A percentile compares a stretch with the other conserved stretches of the same genome.
These are phyloP conservation scores for Drosophila obscura DNA, from an alignment of 1,140 invertebrate genomes.

Conservation along the genomic window DNA sequence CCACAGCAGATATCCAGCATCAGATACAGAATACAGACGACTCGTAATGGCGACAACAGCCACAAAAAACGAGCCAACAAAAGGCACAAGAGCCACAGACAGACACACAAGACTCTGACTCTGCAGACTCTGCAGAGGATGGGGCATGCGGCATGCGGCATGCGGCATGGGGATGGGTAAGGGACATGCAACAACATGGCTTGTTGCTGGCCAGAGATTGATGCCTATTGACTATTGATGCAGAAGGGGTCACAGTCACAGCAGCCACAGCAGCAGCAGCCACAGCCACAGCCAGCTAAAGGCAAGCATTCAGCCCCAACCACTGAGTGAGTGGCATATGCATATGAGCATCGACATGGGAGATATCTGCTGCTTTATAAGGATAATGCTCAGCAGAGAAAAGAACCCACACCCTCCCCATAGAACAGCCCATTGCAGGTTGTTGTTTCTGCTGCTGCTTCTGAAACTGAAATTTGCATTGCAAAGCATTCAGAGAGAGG, in stretches of 20 bases:
- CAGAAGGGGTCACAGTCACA: constrained; percentile 31
- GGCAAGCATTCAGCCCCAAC: neutral
- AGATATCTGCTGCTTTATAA: constrained; percentile 54
- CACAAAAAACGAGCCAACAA: constrained; percentile 21
- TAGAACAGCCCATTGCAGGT: constrained; percentile 52
- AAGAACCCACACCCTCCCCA: neutral
- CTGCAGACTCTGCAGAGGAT: neutral
- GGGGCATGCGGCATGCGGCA: too few species aligned
- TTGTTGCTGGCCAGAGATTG: constrained; percentile 66
- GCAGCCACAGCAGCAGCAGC: neutral
- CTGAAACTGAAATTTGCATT: constrained; percentile 64
- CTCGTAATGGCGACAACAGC: constrained; percentile 77
- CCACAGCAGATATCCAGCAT: constrained; percentile 76
- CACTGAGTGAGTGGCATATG: constrained; percentile 70
- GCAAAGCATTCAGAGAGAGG: constrained; percentile 43
- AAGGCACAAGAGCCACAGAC: constrained; percentile 10
- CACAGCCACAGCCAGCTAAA: neutral
- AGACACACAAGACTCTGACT: too few species aligned
- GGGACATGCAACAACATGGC: constrained; percentile 70
- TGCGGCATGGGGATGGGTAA: constrained; percentile 2
- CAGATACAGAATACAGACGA: constrained; percentile 61
- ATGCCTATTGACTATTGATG: constrained; percentile 82
- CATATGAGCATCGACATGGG: constrained; percentile 61
- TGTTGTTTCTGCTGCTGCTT: constrained; percentile 28
- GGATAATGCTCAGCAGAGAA: constrained; percentile 64